These are phyloP conservation scores for Drosophila eohydei DNA, from an alignment of 2,888 invertebrate genomes.

Conservation along the genomic window DNA sequence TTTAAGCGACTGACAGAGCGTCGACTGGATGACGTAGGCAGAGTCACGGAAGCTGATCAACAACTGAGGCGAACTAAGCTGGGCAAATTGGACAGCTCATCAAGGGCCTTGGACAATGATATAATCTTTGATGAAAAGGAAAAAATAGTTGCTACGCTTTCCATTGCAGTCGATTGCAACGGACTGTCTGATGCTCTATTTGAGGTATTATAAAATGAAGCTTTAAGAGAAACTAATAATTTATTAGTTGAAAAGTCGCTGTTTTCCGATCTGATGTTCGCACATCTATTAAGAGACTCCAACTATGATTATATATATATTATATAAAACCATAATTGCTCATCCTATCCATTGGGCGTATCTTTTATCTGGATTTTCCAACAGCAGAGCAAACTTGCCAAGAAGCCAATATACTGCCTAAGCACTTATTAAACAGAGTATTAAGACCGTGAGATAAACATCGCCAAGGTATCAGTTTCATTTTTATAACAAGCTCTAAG, in stretches of 20 bases:
- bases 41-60: conserved; percentile 32
- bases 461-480: conserved; percentile 64
- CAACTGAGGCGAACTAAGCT: conserved; percentile 66
- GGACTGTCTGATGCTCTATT: background rate
- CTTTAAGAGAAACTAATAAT: no score
- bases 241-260: no score
- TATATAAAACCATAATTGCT: no score
- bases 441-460: conserved; percentile 57
- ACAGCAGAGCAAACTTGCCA: background rate
- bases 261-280: no score
- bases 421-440: background rate
- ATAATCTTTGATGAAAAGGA: conserved; percentile 52
- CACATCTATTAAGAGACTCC: no score
- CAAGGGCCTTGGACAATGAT: conserved; percentile 58
- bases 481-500: conserved; percentile 23
- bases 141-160: background rate
- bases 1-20: conserved; percentile 45
- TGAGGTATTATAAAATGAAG: background rate
- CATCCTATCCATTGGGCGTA: background rate
- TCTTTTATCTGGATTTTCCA: background rate
- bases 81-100: conserved; percentile 44
- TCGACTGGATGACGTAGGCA: conserved; percentile 25
- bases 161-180: background rate
- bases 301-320: no score
- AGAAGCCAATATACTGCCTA: background rate